These are phyloP conservation scores for Cyrtorhinus lividipennis DNA, from an alignment of 1,140 invertebrate species.

Conservation along the genomic window DNA sequence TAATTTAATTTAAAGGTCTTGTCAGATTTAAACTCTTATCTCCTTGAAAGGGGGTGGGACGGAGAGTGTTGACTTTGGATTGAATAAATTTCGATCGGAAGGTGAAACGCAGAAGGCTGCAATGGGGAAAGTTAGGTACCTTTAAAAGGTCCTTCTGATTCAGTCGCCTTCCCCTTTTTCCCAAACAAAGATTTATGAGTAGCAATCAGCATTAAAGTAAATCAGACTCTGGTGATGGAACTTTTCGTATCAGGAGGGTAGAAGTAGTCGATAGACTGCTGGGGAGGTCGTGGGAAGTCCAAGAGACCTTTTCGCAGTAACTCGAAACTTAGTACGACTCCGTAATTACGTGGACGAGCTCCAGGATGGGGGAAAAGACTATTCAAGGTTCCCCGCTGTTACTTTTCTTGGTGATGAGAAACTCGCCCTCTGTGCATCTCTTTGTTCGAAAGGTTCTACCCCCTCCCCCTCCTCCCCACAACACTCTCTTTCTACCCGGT, in stretches of 20 bases:
- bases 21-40: neutral
- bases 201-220: conserved; percentile 10
- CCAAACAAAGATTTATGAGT: conserved; percentile 2
- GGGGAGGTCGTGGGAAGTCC: conserved; percentile 3
- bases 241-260: neutral
- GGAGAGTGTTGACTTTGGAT: neutral
- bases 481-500: no score
- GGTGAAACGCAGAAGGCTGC: neutral
- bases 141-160: neutral
- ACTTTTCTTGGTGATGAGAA: conserved; percentile 3
- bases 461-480: neutral
- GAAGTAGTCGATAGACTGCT: neutral
- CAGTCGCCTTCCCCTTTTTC: neutral
- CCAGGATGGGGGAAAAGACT: neutral
- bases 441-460: neutral
- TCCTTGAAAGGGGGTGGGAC: neutral
- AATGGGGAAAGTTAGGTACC: neutral
- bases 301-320: neutral
- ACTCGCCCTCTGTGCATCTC: neutral
- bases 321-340: conserved; percentile 4
- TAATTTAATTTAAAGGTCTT: neutral
- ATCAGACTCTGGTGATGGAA: conserved; percentile 4
- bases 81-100: conserved; percentile 5
- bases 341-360: conserved; percentile 1
- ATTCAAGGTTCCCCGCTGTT: neutral